Evolutionary conservation across 2,797 vertebrate genomes (phyloP), one percentile per base, ranked within the genome.

Genomic region (Fistularia commersonii): DNA sequence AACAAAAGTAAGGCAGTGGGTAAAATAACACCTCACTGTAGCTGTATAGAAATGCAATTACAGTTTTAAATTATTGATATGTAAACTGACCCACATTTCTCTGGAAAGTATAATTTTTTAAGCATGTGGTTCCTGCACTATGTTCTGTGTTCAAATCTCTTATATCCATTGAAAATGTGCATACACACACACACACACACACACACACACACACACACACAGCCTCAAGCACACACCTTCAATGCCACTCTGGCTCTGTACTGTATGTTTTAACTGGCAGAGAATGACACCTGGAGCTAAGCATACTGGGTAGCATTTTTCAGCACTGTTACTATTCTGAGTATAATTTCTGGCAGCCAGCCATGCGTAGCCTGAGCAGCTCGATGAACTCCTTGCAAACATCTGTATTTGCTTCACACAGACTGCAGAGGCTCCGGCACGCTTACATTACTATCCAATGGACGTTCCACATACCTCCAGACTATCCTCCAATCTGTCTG

Each of bases 221-320:
- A n/a, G n/a, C n/a, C n/a, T n/a, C n/a, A n/a, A n/a, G n/a, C 61
- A 52, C 56, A 57, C 64, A 72, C 66, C 41, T 70, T 66, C 41
- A 37, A 46, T 42, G 47, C 48, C 33, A 33, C 61, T 48, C 56
- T 31, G 6, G 56, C 56, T 52, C 55, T 52, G 49, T 10, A 10
- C 65, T 77, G 66, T 61, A 45, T 89, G 84, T 88, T 90, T 77
- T 80, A 79, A 13, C 81, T 90, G 87, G 87, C 88, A 79, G 47
- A 33, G 48, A 59, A 43, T 1, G 41, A 66, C 72, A 87, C 79
- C 84, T 86, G 79, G 69, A 83, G 85, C 70, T 45, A 47, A 32
- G 84, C 86, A 89, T 87, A 76, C 80, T 84, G 85, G 88, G 86
- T 82, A 78, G 66, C 71, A 62, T 73, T 86, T 88, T 87, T 85